These are phyloP conservation scores for Cantharis flavilabris DNA, from an alignment of 2,888 invertebrate genomes.

Conservation along the genomic window DNA sequence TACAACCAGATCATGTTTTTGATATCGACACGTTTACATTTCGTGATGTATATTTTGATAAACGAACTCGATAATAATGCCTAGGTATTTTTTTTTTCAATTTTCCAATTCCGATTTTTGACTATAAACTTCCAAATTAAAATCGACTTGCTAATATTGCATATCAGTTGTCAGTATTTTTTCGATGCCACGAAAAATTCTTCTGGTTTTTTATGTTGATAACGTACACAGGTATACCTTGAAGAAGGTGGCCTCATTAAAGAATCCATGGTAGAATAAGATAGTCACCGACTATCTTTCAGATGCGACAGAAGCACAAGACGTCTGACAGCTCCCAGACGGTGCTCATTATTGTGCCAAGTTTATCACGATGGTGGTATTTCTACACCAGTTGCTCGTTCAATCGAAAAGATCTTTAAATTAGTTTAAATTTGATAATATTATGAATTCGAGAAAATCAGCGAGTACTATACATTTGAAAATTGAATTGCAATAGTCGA, in stretches of 20 bases:
- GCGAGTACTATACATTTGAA: neutral
- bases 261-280: slow-evolving; percentile 20
- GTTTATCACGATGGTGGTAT: slow-evolving; percentile 30
- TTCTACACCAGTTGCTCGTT: slow-evolving; percentile 15
- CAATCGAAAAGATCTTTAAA: slow-evolving; percentile 10
- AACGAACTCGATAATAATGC: neutral
- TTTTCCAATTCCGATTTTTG: neutral
- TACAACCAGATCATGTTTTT: neutral
- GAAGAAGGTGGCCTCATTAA: slow-evolving; percentile 32
- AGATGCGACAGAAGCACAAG: slow-evolving; percentile 27
- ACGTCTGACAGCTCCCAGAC: slow-evolving; percentile 46
- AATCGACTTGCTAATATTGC: neutral
- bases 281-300: slow-evolving; percentile 26
- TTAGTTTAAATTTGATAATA: neutral
- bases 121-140: neutral
- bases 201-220: slow-evolving; percentile 7
- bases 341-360: slow-evolving; percentile 45
- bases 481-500: neutral
- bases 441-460: neutral
- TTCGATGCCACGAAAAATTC: neutral
- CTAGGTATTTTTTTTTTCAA: neutral
- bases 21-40: neutral
- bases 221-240: slow-evolving; percentile 10
- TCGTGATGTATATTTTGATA: neutral
- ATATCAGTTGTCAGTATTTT: neutral